These are phyloP conservation scores for Stenichneumon culpator DNA, from an alignment of 2,888 invertebrate species.

Conservation along the genomic window DNA sequence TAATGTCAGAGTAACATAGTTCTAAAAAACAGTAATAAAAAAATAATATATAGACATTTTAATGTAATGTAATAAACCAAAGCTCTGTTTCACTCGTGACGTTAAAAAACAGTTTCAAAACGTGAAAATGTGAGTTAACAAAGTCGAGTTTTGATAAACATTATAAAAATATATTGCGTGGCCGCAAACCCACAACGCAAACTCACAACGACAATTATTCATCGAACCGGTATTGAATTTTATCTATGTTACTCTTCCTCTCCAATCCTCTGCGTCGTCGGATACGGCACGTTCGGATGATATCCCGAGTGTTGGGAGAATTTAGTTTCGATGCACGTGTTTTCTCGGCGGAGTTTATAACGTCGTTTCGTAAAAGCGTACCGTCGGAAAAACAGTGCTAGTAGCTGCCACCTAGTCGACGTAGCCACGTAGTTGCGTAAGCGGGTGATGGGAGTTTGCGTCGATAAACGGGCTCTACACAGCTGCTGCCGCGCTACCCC, in stretches of 20 bases:
- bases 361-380: neutral
- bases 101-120: neutral
- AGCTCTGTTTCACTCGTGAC: neutral
- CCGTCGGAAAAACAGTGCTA: conserved; percentile 17
- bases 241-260: neutral
- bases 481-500: conserved; percentile 51
- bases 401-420: neutral
- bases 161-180: neutral
- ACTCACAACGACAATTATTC: neutral
- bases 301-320: neutral
- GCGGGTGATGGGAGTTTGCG: conserved; percentile 59
- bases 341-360: neutral
- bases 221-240: neutral
- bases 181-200: neutral
- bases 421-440: conserved; percentile 60
- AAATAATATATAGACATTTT: no score
- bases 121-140: neutral
- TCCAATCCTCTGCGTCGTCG: neutral
- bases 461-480: conserved; percentile 61
- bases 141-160: neutral
- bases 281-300: neutral
- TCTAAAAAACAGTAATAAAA: no score
- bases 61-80: no score
- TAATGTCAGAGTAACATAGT: no score
- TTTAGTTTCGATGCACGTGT: conserved; percentile 1